phyloP scores from a whole-genome alignment of 2,888 invertebrate species.

The Tromatobia lineatoria region DNA sequence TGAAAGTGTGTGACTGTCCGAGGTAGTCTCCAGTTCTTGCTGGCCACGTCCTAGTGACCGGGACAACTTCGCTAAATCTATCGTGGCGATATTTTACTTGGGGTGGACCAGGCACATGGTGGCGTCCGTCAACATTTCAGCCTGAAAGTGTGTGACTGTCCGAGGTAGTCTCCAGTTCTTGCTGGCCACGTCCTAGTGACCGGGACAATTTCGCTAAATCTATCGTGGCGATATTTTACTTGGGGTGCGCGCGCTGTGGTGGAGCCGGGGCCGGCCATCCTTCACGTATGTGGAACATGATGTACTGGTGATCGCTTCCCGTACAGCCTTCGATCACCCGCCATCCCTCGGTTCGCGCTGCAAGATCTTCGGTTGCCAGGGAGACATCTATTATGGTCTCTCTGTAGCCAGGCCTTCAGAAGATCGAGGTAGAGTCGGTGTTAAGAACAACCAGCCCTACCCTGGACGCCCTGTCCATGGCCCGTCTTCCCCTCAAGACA shows the following conservation, averaged over 20 bases:
- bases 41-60: conserved; percentile 3
- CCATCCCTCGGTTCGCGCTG: conserved; percentile 39
- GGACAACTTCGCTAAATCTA: not conserved
- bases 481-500: conserved; percentile 51
- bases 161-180: not conserved
- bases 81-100: conserved; percentile 23
- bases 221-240: conserved; percentile 23
- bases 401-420: conserved; percentile 38
- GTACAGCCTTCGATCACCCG: conserved; percentile 59
- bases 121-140: not conserved
- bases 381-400: conserved; percentile 53
- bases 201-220: not conserved
- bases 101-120: conserved; percentile 3
- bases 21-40: not conserved
- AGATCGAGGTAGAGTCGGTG: conserved; percentile 50
- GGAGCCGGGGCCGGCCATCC: not conserved
- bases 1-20: too few species aligned
- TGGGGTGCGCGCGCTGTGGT: conserved; percentile 9
- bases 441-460: conserved; percentile 62
- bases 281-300: conserved; percentile 19
- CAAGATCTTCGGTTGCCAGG: conserved; percentile 28
- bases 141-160: not conserved
- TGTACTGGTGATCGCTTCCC: conserved; percentile 70
- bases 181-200: not conserved
- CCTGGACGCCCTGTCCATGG: conserved; percentile 67